Conservation (phyloP, 2,113 vertebrate species). For the Phalacrocorax carbo region DNA sequence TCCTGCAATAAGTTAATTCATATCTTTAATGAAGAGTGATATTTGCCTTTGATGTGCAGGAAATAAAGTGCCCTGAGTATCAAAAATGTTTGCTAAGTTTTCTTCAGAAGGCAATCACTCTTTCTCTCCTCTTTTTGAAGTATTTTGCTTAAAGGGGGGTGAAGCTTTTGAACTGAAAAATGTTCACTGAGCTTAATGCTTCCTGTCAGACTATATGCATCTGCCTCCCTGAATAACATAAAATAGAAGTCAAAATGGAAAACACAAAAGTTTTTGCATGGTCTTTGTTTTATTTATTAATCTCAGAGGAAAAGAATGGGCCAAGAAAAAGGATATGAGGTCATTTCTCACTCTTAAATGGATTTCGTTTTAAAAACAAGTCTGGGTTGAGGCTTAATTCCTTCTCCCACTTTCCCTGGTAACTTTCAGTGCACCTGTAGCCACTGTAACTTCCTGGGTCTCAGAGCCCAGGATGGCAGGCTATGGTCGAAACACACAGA, state of each 20-base stretch:
- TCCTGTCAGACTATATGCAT: constrained; percentile 44
- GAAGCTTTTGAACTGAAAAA: constrained; percentile 43
- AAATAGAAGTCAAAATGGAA: constrained; percentile 37
- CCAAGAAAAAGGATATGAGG: background rate
- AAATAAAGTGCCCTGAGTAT: background rate
- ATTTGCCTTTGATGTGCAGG: constrained; percentile 22
- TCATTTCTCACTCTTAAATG: background rate
- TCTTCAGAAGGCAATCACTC: background rate
- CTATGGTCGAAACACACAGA: background rate
- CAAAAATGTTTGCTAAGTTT: constrained; percentile 5
- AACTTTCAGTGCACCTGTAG: background rate
- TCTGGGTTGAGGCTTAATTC: background rate
- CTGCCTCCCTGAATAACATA: constrained; percentile 11
- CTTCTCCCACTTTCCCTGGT: background rate
- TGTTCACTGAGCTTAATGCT: constrained; percentile 42
- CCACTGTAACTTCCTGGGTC: background rate
- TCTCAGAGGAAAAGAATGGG: background rate
- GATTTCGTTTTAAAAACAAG: background rate
- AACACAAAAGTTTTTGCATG: background rate
- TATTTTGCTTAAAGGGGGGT: background rate
- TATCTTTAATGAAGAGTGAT: constrained; percentile 20
- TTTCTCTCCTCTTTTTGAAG: constrained; percentile 12
- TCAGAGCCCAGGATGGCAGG: background rate
- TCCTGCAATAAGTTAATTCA: constrained; percentile 30
- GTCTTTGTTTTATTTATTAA: constrained; percentile 24